Evolutionary conservation across 2,888 invertebrate genomes (phyloP), one percentile per base, ranked within the genome.

Genomic region (Cephus pulcher): DNA sequence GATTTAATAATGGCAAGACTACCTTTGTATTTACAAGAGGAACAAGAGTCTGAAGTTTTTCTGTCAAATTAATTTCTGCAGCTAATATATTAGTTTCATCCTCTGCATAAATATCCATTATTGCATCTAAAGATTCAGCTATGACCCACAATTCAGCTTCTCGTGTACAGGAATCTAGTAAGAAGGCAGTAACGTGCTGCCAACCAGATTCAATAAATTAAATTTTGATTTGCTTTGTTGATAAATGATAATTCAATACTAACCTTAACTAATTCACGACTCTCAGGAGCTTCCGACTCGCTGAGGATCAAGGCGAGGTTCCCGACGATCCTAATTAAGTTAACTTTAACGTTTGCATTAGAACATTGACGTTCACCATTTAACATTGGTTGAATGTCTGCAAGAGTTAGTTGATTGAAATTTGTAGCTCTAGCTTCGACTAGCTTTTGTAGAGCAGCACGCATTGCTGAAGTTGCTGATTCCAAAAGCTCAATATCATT

Each of bases 101-200:
- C 87, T 96, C 96, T 0, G 95, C 94, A 90, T 95, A 96, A 83
- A 96, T 93, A 88, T 96, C 96, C 91, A 96, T 95, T 35, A 96
- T 88, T 0, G 95, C 94, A 88, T 96, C 96, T 69, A 96, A 89
- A 4, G 95, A 94, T 92, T 96, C 96, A 0, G 96, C 95, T 68
- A 95, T 92, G 9, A 96, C 94, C 95, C 95, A 95, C 11, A 95
- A 93, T 81, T 95, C 94, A 33, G 92, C 91, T 86, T 96, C 95
- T 84, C 93, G 93, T n/a, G 79, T 83, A 86, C 91, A 87, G 84
- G 94, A 93, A 56, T 95, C 94, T 70, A 96, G 84, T 83, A 96
- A 93, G 87, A 95, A 95, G 69, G 93, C 92, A 1, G 94, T 93
- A 74, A 95, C 93, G 35, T 85, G 80, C 89, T 90, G 76, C 34